phyloP scores from a whole-genome alignment of 2,888 invertebrate genomes.

The Dione juno region DNA sequence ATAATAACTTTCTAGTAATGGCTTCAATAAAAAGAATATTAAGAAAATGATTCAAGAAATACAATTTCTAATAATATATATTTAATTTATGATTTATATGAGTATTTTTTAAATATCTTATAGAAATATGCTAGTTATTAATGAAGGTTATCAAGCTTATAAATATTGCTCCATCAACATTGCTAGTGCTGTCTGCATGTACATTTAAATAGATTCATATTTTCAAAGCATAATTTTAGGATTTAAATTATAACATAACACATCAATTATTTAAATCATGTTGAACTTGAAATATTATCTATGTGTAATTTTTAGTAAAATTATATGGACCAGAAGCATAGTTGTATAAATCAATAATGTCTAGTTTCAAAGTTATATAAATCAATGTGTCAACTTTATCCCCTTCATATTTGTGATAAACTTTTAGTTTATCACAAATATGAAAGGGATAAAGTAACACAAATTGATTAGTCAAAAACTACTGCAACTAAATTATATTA shows the following conservation, averaged over 20 bases:
- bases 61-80: not conserved
- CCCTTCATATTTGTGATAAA: not conserved
- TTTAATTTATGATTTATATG: slow-evolving; percentile 2
- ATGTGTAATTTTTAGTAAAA: not conserved
- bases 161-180: too few relatives aligned
- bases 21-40: not conserved
- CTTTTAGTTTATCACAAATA: not conserved
- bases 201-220: too few relatives aligned
- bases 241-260: too few relatives aligned
- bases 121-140: slow-evolving; percentile 4
- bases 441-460: not conserved
- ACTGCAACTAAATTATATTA: too few relatives aligned
- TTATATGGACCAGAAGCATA: not conserved
- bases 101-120: not conserved
- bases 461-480: not conserved
- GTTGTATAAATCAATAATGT: slow-evolving; percentile 1
- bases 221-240: too few relatives aligned
- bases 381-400: not conserved
- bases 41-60: not conserved
- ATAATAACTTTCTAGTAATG: not conserved
- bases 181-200: too few relatives aligned
- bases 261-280: not conserved
- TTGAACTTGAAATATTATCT: not conserved
- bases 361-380: too few relatives aligned
- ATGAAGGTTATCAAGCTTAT: not conserved